Conservation (phyloP, 2,888 invertebrate species). For the Plutella xylostella region DNA sequence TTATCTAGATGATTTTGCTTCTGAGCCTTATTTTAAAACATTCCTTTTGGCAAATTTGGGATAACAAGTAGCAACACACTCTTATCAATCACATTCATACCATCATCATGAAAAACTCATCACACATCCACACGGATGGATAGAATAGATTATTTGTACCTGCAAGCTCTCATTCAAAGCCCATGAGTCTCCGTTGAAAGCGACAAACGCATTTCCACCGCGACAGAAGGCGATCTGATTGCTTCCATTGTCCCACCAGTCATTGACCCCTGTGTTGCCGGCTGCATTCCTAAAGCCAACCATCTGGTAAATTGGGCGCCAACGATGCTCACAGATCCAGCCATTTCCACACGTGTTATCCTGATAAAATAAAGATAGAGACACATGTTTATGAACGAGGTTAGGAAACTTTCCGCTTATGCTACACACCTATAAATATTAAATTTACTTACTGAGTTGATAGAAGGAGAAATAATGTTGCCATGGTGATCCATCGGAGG, state of each 20-base stretch:
- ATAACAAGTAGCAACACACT: not conserved
- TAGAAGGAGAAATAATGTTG: conserved; percentile 73
- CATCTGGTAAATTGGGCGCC: conserved; percentile 81
- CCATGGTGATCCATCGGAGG: conserved; percentile 75
- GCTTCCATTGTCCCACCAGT: conserved; percentile 81
- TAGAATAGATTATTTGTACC: too few species aligned
- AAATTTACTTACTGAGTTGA: conserved; percentile 68
- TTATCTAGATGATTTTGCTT: not conserved
- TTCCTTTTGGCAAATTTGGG: not conserved
- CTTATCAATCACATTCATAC: not conserved
- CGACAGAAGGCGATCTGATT: conserved; percentile 81
- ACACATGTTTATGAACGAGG: not conserved
- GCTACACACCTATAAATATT: too few species aligned
- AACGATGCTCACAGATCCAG: conserved; percentile 84
- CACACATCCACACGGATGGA: too few species aligned
- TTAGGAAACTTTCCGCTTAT: not conserved
- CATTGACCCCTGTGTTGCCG: conserved; percentile 55
- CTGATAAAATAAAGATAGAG: conserved; percentile 22
- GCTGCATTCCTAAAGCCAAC: conserved; percentile 77
- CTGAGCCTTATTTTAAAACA: not conserved
- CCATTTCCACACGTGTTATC: conserved; percentile 70
- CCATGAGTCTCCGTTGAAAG: conserved; percentile 67
- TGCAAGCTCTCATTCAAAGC: conserved; percentile 62
- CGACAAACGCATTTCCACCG: conserved; percentile 70
- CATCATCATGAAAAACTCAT: not conserved